phyloP scores from a whole-genome alignment of 1,140 invertebrate species.

The Papilio machaon region DNA sequence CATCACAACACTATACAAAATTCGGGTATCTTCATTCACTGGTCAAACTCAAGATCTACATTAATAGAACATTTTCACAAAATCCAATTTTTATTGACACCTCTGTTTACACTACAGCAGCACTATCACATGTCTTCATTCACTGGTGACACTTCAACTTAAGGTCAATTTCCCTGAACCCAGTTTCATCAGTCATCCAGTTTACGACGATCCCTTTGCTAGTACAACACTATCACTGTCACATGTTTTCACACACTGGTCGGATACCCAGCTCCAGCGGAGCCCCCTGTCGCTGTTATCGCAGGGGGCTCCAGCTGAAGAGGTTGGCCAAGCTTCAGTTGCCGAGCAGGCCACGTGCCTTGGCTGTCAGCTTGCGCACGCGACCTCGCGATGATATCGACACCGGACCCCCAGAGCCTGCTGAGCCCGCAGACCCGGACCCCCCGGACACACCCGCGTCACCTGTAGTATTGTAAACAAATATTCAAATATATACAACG shows the following conservation, averaged over 20 bases:
- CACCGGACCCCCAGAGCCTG: conserved; percentile 63
- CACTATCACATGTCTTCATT: background rate
- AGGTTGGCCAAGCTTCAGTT: conserved; percentile 72
- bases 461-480: background rate
- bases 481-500: too few species aligned
- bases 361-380: conserved; percentile 90
- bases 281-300: background rate
- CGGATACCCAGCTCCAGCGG: background rate
- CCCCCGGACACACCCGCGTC: conserved; percentile 55
- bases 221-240: background rate
- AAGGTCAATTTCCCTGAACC: too few species aligned
- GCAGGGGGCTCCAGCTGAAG: conserved; percentile 5
- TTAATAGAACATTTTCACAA: background rate
- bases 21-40: background rate
- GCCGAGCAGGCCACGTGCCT: conserved; percentile 86
- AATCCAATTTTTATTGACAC: background rate
- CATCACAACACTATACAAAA: background rate
- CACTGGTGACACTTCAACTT: background rate
- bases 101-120: background rate
- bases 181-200: too few species aligned
- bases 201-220: background rate
- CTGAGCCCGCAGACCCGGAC: conserved; percentile 41
- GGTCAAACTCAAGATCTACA: background rate
- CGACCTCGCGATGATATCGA: conserved; percentile 92
- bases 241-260: background rate